These are phyloP conservation scores for Amaurobius ferox DNA, from an alignment of 2,888 invertebrate genomes.

Conservation along the genomic window DNA sequence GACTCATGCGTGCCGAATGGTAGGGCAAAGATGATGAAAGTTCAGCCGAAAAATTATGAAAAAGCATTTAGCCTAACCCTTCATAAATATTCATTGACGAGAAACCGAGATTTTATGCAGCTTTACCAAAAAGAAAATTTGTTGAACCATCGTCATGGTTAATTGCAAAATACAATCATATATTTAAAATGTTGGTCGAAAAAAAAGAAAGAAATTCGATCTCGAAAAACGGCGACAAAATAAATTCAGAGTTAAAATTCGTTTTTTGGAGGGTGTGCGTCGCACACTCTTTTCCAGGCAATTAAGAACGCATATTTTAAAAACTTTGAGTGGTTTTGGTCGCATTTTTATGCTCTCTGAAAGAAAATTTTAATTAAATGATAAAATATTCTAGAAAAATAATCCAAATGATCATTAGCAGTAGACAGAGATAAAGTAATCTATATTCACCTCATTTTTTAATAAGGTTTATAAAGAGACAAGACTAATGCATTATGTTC, in stretches of 20 bases:
- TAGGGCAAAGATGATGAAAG: slow-evolving; percentile 43
- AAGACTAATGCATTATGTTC: slow-evolving; percentile 6
- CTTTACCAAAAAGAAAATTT: slow-evolving; percentile 49
- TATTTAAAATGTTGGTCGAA: slow-evolving; percentile 45
- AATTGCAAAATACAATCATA: slow-evolving; percentile 71
- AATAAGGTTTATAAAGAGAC: slow-evolving; percentile 13
- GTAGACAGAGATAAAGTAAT: slow-evolving; percentile 15
- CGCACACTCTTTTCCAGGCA: slow-evolving; percentile 23
- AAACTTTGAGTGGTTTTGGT: slow-evolving; percentile 35
- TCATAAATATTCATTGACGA: slow-evolving; percentile 69
- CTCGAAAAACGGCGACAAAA: slow-evolving; percentile 19
- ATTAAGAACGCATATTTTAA: slow-evolving; percentile 49
- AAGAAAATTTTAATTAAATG: slow-evolving; percentile 41
- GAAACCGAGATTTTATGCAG: slow-evolving; percentile 72
- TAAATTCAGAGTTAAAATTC: slow-evolving; percentile 43
- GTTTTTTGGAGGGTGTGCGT: neutral
- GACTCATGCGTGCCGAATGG: neutral
- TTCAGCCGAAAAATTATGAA: slow-evolving; percentile 68
- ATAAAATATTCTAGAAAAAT: slow-evolving; percentile 35
- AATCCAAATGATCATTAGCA: slow-evolving; percentile 15
- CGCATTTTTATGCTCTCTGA: slow-evolving; percentile 20
- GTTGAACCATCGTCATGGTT: slow-evolving; percentile 45
- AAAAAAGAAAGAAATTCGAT: neutral
- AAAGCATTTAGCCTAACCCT: slow-evolving; percentile 66
- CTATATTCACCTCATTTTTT: slow-evolving; percentile 2